phyloP scores from a whole-genome alignment of 2,797 vertebrate species.

The Gila robusta region DNA sequence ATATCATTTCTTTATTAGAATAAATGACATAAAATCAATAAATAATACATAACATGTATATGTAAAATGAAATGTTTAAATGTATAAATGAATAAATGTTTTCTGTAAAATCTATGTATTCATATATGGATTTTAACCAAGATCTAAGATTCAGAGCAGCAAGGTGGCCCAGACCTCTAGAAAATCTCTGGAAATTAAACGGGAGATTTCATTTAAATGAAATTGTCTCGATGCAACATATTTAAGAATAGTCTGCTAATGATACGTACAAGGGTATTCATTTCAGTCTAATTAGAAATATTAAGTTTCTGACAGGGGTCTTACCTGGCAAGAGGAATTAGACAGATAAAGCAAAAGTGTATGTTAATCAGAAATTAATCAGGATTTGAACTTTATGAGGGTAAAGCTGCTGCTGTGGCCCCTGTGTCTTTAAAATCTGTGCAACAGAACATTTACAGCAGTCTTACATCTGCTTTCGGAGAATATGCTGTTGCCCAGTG shows the following conservation, averaged over 20 bases:
- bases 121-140: constrained; percentile 54
- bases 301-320: constrained; percentile 68
- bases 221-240: constrained; percentile 63
- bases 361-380: constrained; percentile 79
- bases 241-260: constrained; percentile 72
- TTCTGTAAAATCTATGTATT: constrained; percentile 49
- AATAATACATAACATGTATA: neutral
- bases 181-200: constrained; percentile 59
- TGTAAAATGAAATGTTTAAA: too few relatives aligned
- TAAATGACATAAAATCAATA: neutral
- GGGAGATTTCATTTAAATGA: neutral
- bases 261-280: constrained; percentile 69
- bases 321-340: constrained; percentile 69
- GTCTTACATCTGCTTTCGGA: constrained; percentile 66
- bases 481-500: constrained; percentile 69
- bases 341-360: constrained; percentile 65
- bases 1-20: neutral
- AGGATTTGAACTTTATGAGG: constrained; percentile 67
- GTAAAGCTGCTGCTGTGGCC: constrained; percentile 53
- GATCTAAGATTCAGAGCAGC: constrained; percentile 49
- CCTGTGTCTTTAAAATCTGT: constrained; percentile 68
- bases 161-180: constrained; percentile 36
- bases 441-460: constrained; percentile 75
- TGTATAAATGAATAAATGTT: neutral
- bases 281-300: constrained; percentile 76